Base-by-base conservation (phyloP, 2,113 vertebrate species). In the Entomyzon cyanotis region DNA sequence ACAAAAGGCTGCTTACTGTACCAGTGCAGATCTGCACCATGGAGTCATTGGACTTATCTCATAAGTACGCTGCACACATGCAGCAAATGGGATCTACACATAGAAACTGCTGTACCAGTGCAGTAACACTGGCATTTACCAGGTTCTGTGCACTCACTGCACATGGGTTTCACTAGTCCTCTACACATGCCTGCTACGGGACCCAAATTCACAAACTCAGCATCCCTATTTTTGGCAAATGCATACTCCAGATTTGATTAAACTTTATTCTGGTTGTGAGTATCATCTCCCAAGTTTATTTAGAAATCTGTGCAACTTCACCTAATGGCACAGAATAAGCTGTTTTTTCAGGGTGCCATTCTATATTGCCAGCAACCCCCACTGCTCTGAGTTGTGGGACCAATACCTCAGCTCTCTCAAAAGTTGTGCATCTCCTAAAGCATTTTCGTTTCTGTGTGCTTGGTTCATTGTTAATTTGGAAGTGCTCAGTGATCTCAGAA, bases 1-100 rank as follows among this genome's bases (percentile, higher is more conserved):
- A 35, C 15, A 64, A 76, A 75, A 87, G 24, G 25, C 31, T 79
- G 24, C 20, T 78, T 68, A 25, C 17, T 31, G 13, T 41, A 49
- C 30, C 27, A 60, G 39, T 4, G 2, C 58, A 53, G 47, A 89
- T 28, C 19, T 49, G 27, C 3, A 2, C 12, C 5, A 0, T 5
- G n/a, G 35, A 19, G 42, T 35, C 42, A 28, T 41, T 2, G 1
- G n/a, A 65, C 41, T 35, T 24, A 7, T 11, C 41, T 35, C 22
- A 7, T 11, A 60, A 71, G 71, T 17, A 37, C 0, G 1, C n/a
- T 68, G 47, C 21, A 75, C 15, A 12, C 0, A 1, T 30, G 37
- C 55, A 87, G 30, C 42, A 77, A 74, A 14, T 19, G 28, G 30
- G 15, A 71, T 28, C 39, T 55, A 42, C 52, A 22, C 24, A 24